Evolutionary conservation across 2,113 vertebrate species (phyloP), one percentile per base, ranked within the genome.

Genomic region (Propithecus coquereli): DNA sequence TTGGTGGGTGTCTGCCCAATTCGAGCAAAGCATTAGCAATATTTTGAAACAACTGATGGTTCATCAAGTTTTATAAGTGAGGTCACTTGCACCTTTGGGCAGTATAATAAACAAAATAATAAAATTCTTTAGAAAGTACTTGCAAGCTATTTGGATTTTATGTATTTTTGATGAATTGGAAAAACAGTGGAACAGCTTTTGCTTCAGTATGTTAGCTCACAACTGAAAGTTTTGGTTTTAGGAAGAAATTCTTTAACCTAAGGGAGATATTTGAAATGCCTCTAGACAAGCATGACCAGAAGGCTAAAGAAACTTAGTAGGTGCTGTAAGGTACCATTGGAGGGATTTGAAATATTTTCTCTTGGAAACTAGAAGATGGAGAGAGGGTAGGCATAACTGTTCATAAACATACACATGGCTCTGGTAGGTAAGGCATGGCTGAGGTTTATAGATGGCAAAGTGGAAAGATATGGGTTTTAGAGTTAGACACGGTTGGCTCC

Each of bases 21-120:
- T 85, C 43, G 73, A 79, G 47, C 14, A 73, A 87, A 87, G 45
- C 25, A 57, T 94, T 25, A 86, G 71, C 4, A 82, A 40, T 34
- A 83, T 77, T 97, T 95, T 52, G 40, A 86, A 96, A 63, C 23
- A 81, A 84, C 37, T 85, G 40, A 94, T 66, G 37, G 70, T 87
- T 86, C 65, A 85, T 82, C 34, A 93, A 25, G 43, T 82, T 95
- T 94, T 93, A 65, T 32, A 92, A 92, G 17, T 32, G 71, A 7
- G 30, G 10, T 54, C 14, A 73, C 27, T 86, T 52, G 23, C 6
- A 91, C 40, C 59, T 85, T 95, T 77, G 43, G 45, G 30, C 13
- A 79, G 37, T 79, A 96, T 23, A 91, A 88, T 90, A 81, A 92
- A 92, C 70, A 90, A 74, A 92, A 94, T 83, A 94, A 74, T 83